Base-by-base conservation (phyloP, 2,797 vertebrate genomes). In the Orientallactaga sibirica region DNA sequence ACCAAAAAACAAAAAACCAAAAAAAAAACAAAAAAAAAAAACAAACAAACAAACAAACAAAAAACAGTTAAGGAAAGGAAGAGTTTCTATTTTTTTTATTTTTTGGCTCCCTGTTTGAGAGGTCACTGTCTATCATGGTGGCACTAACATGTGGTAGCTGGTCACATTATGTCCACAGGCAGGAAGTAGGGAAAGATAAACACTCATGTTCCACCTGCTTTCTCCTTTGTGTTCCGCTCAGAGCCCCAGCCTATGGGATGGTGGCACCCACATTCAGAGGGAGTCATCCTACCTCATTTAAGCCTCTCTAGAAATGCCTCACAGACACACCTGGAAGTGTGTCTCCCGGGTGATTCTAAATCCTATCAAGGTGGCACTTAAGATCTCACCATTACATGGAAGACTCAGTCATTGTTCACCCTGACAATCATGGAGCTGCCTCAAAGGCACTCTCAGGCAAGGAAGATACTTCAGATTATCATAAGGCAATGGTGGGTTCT, bases 401-500 rank as follows among this genome's bases (percentile, higher is more conserved):
- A 55, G 55, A 55, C 43, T 15, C 43, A n/a, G n/a, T 68, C 24
- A 33, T 37, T 29, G 37, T 79, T 41, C 19, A 58, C 10, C 61
- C 61, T 82, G 43, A 78, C 58, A 15, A 48, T 9, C 12, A 70
- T 66, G 68, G 52, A 33, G 18, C 52, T 81, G 37, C 62, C 16
- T 68, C 55, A 68, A 25, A 70, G 14, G 79, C 9, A 58, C 20
- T 33, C 82, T 27, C 43, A 81, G 55, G 87, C 16, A 43, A 78
- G 55, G 58, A 55, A 15, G 78, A 67, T 87, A 9, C 70, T 94
- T 52, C 37, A 55, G 61, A 68, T 55, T 55, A 55, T 11, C 55
- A 55, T 61, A 75, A 94, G 74, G 81, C 77, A 90, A 70, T 22
- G 64, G 29, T 27, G 33, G 55, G 11, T 75, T 81, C 85, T 68